phyloP scores from a whole-genome alignment of 2,113 vertebrate species.

The Dicerorhinus sumatrensis region DNA sequence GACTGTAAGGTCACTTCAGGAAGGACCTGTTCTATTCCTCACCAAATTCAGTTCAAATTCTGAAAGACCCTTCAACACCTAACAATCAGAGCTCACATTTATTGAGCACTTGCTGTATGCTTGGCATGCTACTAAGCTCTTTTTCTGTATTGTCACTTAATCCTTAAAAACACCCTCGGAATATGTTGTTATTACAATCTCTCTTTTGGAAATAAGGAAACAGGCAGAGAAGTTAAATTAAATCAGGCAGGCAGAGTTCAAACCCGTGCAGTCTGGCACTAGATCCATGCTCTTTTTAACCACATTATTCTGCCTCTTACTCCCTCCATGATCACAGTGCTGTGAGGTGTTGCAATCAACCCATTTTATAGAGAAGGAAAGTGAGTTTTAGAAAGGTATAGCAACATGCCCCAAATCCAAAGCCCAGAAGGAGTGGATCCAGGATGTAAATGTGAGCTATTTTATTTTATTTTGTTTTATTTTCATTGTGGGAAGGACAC shows the following conservation, averaged over 20 bases:
- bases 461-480: neutral
- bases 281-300: neutral
- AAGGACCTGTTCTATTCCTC: neutral
- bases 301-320: neutral
- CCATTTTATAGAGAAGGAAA: neutral
- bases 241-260: neutral
- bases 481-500: neutral
- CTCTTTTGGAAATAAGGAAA: neutral
- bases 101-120: neutral
- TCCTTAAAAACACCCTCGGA: neutral
- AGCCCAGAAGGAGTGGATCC: neutral
- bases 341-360: neutral
- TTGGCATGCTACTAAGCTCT: neutral
- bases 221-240: neutral
- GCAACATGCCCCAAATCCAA: neutral
- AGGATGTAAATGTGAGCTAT: neutral
- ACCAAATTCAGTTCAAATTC: neutral
- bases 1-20: neutral
- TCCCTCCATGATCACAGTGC: neutral
- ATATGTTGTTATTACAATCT: neutral
- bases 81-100: neutral
- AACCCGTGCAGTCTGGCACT: fast-evolving
- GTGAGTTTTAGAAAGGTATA: neutral
- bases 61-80: neutral
- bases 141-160: neutral